These are phyloP conservation scores for Drosophila kurseongensis DNA, from an alignment of 1,140 invertebrate genomes.

Conservation along the genomic window DNA sequence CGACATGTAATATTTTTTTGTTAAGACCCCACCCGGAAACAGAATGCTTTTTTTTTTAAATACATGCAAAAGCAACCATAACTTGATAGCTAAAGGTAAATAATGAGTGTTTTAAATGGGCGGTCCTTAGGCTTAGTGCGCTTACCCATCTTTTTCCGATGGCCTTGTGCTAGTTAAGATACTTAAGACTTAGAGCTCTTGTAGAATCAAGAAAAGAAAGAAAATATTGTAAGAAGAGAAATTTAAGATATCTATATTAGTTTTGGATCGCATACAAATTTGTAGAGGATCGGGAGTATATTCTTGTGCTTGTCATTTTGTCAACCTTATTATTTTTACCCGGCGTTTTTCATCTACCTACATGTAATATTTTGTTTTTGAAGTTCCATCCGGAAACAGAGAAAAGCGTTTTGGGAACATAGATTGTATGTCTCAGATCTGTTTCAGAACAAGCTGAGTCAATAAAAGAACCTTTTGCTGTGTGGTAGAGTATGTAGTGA, in stretches of 20 bases:
- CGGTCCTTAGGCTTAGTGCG: not conserved
- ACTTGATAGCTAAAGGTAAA: constrained; percentile 36
- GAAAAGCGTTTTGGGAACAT: no score
- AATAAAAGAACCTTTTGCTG: constrained; percentile 3
- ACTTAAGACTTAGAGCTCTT: not conserved
- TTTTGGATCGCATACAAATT: not conserved
- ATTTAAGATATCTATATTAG: not conserved
- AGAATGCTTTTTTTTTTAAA: constrained; percentile 49
- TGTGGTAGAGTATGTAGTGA: not conserved
- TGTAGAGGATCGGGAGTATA: no score
- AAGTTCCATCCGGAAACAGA: no score
- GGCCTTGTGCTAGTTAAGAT: no score
- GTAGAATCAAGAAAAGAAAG: not conserved
- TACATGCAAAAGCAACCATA: constrained; percentile 38
- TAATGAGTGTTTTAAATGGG: constrained; percentile 11
- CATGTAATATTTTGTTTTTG: not conserved
- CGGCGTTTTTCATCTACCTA: not conserved
- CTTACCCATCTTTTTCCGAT: no score
- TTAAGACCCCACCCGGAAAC: constrained; percentile 33
- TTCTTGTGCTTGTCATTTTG: not conserved
- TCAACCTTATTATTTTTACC: not conserved
- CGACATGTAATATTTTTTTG: constrained; percentile 43
- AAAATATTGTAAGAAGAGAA: no score
- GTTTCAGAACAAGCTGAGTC: constrained; percentile 15
- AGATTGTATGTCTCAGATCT: not conserved